Conservation (phyloP, 2,797 vertebrate genomes). For the Channallabes apus region DNA sequence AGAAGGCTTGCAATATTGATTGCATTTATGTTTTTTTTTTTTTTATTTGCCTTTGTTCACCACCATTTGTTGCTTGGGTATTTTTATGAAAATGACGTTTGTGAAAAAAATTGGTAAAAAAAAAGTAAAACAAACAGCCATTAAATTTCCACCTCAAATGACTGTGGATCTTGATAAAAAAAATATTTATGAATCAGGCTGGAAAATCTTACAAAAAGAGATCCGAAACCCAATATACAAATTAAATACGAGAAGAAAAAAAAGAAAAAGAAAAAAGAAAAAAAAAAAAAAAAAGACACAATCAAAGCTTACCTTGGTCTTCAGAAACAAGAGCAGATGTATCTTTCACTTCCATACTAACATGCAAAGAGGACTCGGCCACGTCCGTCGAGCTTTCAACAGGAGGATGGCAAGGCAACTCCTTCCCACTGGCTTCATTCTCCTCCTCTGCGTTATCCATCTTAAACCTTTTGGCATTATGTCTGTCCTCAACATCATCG, state of each 20-base stretch:
- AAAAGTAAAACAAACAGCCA: not conserved
- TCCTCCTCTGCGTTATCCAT: conserved; percentile 75
- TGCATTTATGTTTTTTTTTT: no score
- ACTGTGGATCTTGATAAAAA: not conserved
- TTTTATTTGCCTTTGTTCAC: no score
- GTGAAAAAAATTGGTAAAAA: no score
- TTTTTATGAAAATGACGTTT: no score
- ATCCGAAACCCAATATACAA: not conserved
- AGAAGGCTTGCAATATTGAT: no score
- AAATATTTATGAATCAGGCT: not conserved
- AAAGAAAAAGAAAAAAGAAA: no score
- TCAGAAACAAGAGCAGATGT: conserved; percentile 64
- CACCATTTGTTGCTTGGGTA: no score
- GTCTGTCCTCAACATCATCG: conserved; percentile 70
- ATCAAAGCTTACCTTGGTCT: conserved; percentile 64
- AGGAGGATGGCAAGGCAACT: conserved; percentile 62
- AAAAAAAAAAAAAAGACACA: no score
- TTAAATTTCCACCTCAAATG: not conserved
- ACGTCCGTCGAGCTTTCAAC: conserved; percentile 73
- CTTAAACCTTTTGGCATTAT: conserved; percentile 82
- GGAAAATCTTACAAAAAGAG: not conserved
- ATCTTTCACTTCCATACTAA: conserved; percentile 73
- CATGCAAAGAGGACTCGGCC: conserved; percentile 67
- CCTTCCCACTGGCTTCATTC: conserved; percentile 39
- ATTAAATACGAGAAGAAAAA: no score